These are phyloP conservation scores for Crotophaga sulcirostris DNA, from an alignment of 2,113 vertebrate species.

Conservation along the genomic window DNA sequence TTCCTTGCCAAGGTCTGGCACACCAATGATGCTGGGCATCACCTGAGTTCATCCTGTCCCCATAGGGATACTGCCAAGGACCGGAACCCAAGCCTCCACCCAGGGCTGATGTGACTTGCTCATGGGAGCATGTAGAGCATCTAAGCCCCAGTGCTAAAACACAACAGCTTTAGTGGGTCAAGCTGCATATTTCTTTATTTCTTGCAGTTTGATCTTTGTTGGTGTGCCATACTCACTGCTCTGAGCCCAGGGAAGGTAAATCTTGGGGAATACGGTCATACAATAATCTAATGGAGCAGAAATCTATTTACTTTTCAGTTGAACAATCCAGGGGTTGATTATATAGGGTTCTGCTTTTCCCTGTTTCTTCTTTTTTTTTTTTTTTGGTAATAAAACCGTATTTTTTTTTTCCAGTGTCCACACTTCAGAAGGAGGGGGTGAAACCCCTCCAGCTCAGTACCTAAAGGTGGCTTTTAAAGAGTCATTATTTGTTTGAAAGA, in stretches of 20 bases:
- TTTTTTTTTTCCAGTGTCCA: too few relatives aligned
- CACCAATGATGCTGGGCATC: fast-evolving
- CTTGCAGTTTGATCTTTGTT: neutral
- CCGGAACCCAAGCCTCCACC: fast-evolving
- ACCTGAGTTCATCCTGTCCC: fast-evolving
- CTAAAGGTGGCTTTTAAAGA: neutral
- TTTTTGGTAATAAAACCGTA: neutral
- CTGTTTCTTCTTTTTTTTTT: neutral
- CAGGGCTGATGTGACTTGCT: neutral
- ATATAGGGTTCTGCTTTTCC: too few relatives aligned
- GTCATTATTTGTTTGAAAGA: neutral
- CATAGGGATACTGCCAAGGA: neutral
- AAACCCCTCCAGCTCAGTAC: neutral
- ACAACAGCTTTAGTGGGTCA: fast-evolving
- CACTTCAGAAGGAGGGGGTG: neutral
- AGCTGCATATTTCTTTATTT: neutral
- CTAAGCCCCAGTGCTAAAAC: neutral
- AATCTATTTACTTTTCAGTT: fast-evolving
- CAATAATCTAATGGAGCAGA: neutral
- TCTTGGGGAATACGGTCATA: neutral
- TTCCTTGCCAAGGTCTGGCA: neutral
- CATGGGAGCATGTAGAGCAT: fast-evolving
- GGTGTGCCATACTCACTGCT: neutral
- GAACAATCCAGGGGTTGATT: too few relatives aligned
- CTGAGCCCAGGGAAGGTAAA: neutral